Base-by-base conservation (phyloP, 2,888 invertebrate genomes). In the Diadegma fenestrale region DNA sequence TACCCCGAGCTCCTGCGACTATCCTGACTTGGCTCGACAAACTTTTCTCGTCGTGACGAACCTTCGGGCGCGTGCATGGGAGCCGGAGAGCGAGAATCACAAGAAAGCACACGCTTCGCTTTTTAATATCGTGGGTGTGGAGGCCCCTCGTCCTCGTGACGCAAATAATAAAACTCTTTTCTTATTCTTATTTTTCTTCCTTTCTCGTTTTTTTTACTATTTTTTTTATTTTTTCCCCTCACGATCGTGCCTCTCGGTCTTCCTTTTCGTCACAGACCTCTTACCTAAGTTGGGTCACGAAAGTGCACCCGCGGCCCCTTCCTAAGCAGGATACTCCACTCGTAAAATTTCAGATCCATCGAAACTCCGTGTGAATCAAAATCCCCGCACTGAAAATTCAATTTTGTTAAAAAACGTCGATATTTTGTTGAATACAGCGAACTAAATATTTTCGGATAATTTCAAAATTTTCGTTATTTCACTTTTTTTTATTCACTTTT, bases 51-150 rank as follows among this genome's bases (percentile, higher is more conserved):
- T 83, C 83, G 83, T 83, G 83, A 83, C 83, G 79, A 79, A 83
- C 73, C 83, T 79, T 83, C 79, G 79, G 78, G 82, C 78, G 78
- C 78, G 58, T 75, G 78, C 73, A 79, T 79, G 82, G 48, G 82
- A 79, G 79, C 79, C 73, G 37, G 8, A 45, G 48, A 30, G 30
- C 26, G 26, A 33, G 79, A 69, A 79, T 79, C 73, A 51, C 79
- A 69, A 68, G 61, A 75, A 79, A 83, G 69, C 76, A 75, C 64
- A 73, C 66, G 72, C 63, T 81, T 78, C 66, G 77, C 68, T 63
- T 79, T 79, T 69, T 79, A 79, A 79, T 79, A 75, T 83, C 83
- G 83, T 83, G 83, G 83, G 83, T 83, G 83, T 83, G 83, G 83
- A 79, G 63, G 30, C 68, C 81, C 26, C 14, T 76, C 69, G 73